Conservation (phyloP, 2,888 invertebrate species). For the Pomacea canaliculata region DNA sequence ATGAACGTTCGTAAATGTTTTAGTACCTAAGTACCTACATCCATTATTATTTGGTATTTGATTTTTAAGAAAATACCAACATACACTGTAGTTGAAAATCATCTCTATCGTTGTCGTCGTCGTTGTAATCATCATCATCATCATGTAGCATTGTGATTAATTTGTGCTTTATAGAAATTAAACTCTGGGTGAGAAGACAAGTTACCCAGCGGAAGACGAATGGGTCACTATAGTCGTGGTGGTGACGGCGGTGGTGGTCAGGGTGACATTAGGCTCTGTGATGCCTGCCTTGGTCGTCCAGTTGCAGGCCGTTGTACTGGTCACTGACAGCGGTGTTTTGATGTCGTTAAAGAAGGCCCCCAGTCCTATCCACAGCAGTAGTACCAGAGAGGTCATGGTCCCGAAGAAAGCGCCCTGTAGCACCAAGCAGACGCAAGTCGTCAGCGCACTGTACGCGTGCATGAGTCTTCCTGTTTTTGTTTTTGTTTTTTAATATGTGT, state of each 20-base stretch:
- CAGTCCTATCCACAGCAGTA: constrained; percentile 39
- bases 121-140: too few species aligned
- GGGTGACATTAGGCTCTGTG: too few species aligned
- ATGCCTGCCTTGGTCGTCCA: constrained; percentile 23
- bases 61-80: not conserved
- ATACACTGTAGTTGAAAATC: too few species aligned
- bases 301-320: constrained; percentile 32
- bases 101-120: too few species aligned
- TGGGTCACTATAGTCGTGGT: not conserved
- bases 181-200: too few species aligned
- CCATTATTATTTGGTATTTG: too few species aligned
- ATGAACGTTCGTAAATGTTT: too few species aligned
- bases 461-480: not conserved
- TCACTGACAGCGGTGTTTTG: constrained; percentile 18
- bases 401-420: constrained; percentile 37
- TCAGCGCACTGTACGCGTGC: not conserved
- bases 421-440: not conserved
- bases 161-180: too few species aligned
- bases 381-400: constrained; percentile 25
- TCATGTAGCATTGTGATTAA: too few species aligned
- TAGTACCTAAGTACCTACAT: too few species aligned
- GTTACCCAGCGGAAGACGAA: not conserved
- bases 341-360: constrained; percentile 35
- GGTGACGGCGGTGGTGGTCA: constrained; percentile 5
- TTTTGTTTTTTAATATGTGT: not conserved